Conservation (phyloP, 2,888 invertebrate species). For the Tipula confusa region DNA sequence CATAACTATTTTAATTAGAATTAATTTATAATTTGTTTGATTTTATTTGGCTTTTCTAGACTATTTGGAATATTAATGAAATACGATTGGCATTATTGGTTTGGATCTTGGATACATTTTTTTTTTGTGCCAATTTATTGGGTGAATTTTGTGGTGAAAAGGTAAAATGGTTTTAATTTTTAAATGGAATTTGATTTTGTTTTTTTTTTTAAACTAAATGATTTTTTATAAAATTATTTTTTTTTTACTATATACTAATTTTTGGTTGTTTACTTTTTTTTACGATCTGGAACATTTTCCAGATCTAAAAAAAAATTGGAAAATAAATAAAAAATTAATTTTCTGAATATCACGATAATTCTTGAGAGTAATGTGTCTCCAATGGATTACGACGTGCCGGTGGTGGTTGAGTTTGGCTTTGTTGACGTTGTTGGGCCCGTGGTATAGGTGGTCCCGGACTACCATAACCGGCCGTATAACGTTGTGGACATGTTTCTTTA, state of each 20-base stretch:
- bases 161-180: neutral
- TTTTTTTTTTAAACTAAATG: no score
- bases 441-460: slow-evolving; percentile 49
- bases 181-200: neutral
- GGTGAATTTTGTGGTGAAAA: neutral
- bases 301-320: neutral
- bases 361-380: slow-evolving; percentile 52
- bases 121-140: no score
- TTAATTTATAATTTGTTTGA: neutral
- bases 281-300: neutral
- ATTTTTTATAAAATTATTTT: neutral
- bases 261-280: neutral
- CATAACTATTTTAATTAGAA: no score
- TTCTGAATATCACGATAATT: slow-evolving; percentile 53
- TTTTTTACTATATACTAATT: neutral
- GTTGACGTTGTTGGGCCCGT: slow-evolving; percentile 45
- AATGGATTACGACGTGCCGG: slow-evolving; percentile 50
- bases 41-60: neutral
- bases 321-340: slow-evolving; percentile 40
- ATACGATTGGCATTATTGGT: neutral
- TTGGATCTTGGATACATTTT: no score
- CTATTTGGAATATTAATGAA: neutral
- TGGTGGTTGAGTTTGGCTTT: slow-evolving; percentile 36
- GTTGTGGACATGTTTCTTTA: slow-evolving; percentile 51
- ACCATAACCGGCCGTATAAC: slow-evolving; percentile 49